phyloP scores from a whole-genome alignment of 2,797 vertebrate species.

The Tolypeutes matacus region DNA sequence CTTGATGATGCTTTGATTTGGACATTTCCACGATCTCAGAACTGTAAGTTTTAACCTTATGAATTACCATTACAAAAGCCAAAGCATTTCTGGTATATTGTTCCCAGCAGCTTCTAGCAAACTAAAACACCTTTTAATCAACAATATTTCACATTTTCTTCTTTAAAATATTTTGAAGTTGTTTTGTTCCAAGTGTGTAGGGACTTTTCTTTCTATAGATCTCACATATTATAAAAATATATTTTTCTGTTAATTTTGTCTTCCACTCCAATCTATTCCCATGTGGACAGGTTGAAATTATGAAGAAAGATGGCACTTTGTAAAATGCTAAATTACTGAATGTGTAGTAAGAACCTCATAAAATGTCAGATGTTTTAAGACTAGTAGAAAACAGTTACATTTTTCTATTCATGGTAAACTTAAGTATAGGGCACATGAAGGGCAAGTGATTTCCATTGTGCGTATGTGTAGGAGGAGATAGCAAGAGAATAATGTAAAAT shows the following conservation, averaged over 20 bases:
- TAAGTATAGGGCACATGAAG: constrained; percentile 18
- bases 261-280: background rate
- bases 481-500: constrained; percentile 30
- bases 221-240: background rate
- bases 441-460: constrained; percentile 35
- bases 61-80: too few relatives aligned
- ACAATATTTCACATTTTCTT: background rate
- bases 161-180: background rate
- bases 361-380: background rate
- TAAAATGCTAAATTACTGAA: background rate
- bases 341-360: background rate
- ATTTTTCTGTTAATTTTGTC: background rate
- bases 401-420: constrained; percentile 46
- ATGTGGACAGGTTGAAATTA: too few relatives aligned
- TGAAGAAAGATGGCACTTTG: background rate
- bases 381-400: background rate
- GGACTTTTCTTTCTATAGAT: background rate
- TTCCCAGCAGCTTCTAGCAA: too few relatives aligned
- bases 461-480: background rate
- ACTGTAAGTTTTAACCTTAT: too few relatives aligned
- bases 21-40: too few relatives aligned
- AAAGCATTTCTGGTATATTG: too few relatives aligned
- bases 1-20: too few relatives aligned
- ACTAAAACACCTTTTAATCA: background rate
- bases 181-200: background rate